Evolutionary conservation across 2,797 vertebrate genomes (phyloP), one percentile per base, ranked within the genome.

Genomic region (Balearica regulorum): DNA sequence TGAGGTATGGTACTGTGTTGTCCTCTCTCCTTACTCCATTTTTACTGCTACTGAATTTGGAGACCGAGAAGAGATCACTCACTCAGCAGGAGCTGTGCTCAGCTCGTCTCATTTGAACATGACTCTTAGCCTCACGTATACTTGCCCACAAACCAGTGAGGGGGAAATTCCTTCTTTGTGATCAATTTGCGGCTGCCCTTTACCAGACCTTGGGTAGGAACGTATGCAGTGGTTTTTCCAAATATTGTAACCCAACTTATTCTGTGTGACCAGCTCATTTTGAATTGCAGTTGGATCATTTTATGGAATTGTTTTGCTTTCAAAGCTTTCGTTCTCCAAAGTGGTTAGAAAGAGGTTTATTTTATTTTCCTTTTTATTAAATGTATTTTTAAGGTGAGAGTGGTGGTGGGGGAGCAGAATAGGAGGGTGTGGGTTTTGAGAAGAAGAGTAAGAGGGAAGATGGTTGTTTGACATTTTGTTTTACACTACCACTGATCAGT

Each of bases 111-210:
- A 35, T 87, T 73, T 94, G 66, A 89, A 86, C 37, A 90, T 77
- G 65, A 25, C 78, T 91, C 57, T 62, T 77, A 90, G 87, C 78
- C 87, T 90, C 88, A 82, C 62, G 57, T 93, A 95, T 22, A 73
- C 29, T 95, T 85, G 81, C 87, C 87, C 91, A 82, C 88, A 96
- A 91, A 91, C 10, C 83, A 94, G 61, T 49, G 20, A 90, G 62
- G 87, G 95, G 55, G 91, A 96, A 96, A 96, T 96, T 90, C 96
- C 89, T 95, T 71, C 88, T 96, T 96, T 96, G 95, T 80, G 78
- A 96, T 97, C 84, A 90, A 87, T 96, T 96, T 97, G 95, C 71
- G 94, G 94, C 64, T 97, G 91, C 68, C 80, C 84, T 97, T 96
- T 93, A 78, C 86, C 93, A 95, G 95, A 73, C 90, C 87, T 89